Evolutionary conservation across 2,797 vertebrate genomes (phyloP), one percentile per base, ranked within the genome.

Genomic region (Ibycter americanus): DNA sequence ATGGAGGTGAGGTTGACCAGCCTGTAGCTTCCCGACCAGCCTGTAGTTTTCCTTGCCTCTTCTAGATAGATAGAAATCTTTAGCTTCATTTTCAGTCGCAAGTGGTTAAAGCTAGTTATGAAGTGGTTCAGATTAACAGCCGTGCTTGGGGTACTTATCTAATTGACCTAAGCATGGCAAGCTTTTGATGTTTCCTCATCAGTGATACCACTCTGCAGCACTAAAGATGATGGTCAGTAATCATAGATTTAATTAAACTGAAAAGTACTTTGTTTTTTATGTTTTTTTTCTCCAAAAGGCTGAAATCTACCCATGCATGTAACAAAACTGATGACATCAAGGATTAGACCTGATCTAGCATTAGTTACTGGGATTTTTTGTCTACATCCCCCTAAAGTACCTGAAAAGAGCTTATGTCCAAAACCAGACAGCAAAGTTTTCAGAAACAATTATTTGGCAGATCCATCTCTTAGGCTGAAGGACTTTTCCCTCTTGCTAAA

Each of bases 101-200:
- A 67, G 76, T 74, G 40, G 65, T 87, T 95, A 87, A 96, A 91
- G 94, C 74, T 65, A 89, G 85, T 82, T 95, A 61, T 54, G 66
- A 87, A 94, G 83, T 59, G 47, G 87, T 94, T 90, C 80, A 81
- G 52, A 72, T 87, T 61, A 96, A 51, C 66, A 91, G 70, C 27
- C 12, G 0, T 71, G 58, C 65, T 95, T 73, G 70, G 68, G 62
- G 12, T 95, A 68, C 63, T 95, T 90, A 54, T 51, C 38, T 89
- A 62, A 90, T 11, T 94, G 83, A 94, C 87, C 73, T 81, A 71
- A 90, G 11, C 36, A 70, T 91, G 71, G 87, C 82, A 92, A 93
- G 62, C 32, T 83, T 56, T 88, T 89, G 31, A 20, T 76, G 20
- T 68, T 87, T 38, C 49, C 55, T 93, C 62, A 83, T 63, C 80